A percentile compares a stretch with the other conserved stretches of the same genome.
Evolutionary conservation across 2,797 vertebrate genomes (phyloP).

Genomic region (Enteromius trimaculatus): DNA sequence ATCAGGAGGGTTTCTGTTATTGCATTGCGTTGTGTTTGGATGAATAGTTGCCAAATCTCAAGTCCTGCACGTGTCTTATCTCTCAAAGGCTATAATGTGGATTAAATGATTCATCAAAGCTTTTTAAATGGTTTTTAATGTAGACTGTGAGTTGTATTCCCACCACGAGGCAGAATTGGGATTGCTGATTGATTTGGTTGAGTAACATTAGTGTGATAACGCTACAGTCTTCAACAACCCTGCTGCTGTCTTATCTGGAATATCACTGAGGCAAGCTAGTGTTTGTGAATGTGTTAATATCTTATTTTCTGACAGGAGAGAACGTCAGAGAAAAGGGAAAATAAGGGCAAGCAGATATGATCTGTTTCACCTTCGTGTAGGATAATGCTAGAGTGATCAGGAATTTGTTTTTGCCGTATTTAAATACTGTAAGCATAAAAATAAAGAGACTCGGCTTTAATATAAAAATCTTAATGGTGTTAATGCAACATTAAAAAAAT

Average conservation of each 20-base stretch:
- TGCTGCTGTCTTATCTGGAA: conserved; percentile 16
- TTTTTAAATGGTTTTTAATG: conserved; percentile 45
- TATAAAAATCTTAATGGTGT: background rate
- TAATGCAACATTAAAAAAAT: background rate
- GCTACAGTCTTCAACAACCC: background rate
- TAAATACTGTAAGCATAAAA: background rate
- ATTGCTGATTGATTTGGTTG: conserved; percentile 28
- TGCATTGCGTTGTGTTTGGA: background rate
- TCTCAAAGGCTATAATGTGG: conserved; percentile 34
- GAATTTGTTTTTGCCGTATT: background rate
- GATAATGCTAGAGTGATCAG: conserved; percentile 19
- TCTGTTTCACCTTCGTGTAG: conserved; percentile 2
- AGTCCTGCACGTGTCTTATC: conserved; percentile 38
- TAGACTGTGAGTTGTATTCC: conserved; percentile 30
- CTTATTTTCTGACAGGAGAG: conserved; percentile 13
- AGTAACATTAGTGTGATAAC: conserved; percentile 23
- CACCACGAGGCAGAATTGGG: conserved; percentile 27
- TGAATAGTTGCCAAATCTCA: conserved; percentile 3
- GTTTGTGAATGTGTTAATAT: conserved; percentile 18
- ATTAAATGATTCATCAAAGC: conserved; percentile 41
- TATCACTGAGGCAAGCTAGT: conserved; percentile 21
- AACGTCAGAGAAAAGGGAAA: background rate
- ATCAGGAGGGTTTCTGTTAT: conserved; percentile 13
- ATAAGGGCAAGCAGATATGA: conserved; percentile 39
- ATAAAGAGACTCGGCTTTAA: background rate